Evolutionary conservation across 2,113 vertebrate species (phyloP), one percentile per base, ranked within the genome.

Genomic region (Hippocampus zosterae): DNA sequence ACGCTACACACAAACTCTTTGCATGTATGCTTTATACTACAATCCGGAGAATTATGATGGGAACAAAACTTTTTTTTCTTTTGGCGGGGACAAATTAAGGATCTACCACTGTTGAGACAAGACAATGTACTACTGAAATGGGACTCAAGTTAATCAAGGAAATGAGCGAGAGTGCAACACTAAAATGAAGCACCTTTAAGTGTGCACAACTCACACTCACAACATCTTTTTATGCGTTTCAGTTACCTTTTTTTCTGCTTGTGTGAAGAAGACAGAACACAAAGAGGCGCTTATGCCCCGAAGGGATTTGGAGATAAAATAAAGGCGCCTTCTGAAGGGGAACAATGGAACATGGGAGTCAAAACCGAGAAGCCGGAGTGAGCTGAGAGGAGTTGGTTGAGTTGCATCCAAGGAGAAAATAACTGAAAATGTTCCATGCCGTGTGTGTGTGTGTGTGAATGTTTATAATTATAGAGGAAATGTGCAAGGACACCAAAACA

Each of bases 161-260:
- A 77, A 91, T 94, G 74, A 92, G 88, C 53, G 83, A 83, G n/a
- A 84, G 83, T 15, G 83, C 63, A 16, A 84, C 90, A 2, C 64
- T 92, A 41, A 89, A 71, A 37, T 15, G 84, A 91, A 72, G 74
- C 90, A 1, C 82, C 93, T 0, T 67, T 95, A 78, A 92, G 95
- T 95, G 90, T 0, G 85, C 9, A 41, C 18, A 18, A 68, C 50
- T 72, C 62, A 29, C 15, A 70, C 1, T 33, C 29, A 9, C 56
- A 5, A 57, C 55, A 57, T 6, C 27, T 67, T 53, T 2, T n/a
- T 12, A 37, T 25, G 50, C 5, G 9, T 21, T 9, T 13, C 9
- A 53, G 46, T 21, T 5, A n/a, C 1, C 9, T 33, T 7, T 33
- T 40, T 68, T 70, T 57, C 71, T 62, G 33, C 9, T 0, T 29